A percentile compares a stretch with the other conserved stretches of the same genome.
Conservation (phyloP, 2,113 vertebrate species). For the Entelurus aequoreus region DNA sequence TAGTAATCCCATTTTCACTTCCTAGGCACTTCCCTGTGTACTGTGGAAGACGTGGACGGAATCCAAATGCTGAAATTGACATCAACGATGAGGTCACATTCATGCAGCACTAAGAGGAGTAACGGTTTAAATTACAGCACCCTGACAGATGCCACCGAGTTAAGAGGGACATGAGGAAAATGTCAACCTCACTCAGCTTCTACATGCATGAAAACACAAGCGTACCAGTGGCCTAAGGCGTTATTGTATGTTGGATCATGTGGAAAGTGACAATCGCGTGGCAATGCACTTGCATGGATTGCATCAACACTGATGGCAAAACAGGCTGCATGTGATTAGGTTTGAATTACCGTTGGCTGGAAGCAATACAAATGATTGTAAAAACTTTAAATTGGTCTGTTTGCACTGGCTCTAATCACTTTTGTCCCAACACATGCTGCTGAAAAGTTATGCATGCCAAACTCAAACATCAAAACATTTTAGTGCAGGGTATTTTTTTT, state of each 20-base stretch:
- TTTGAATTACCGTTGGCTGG: background rate
- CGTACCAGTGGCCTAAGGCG: background rate
- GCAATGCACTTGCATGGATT: background rate
- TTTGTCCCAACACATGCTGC: background rate
- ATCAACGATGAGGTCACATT: background rate
- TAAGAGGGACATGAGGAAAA: background rate
- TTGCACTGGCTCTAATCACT: background rate
- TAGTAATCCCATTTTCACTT: no score
- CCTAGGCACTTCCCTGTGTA: no score
- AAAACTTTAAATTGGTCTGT: background rate
- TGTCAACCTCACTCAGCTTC: background rate
- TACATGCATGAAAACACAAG: conserved; percentile 1
- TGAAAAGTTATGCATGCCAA: background rate
- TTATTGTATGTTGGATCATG: background rate
- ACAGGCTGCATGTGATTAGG: background rate
- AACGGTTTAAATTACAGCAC: background rate
- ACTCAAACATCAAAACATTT: background rate
- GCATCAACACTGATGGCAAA: background rate
- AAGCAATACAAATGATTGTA: background rate
- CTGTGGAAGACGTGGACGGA: no score
- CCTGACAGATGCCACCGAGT: background rate
- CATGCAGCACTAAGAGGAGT: background rate
- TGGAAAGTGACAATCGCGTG: background rate
- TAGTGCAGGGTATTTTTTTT: no score
- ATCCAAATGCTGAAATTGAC: no score